A percentile compares a stretch with the other conserved stretches of the same genome.
Conservation (phyloP, 2,797 vertebrate genomes). For the Poliocrania exsul region DNA sequence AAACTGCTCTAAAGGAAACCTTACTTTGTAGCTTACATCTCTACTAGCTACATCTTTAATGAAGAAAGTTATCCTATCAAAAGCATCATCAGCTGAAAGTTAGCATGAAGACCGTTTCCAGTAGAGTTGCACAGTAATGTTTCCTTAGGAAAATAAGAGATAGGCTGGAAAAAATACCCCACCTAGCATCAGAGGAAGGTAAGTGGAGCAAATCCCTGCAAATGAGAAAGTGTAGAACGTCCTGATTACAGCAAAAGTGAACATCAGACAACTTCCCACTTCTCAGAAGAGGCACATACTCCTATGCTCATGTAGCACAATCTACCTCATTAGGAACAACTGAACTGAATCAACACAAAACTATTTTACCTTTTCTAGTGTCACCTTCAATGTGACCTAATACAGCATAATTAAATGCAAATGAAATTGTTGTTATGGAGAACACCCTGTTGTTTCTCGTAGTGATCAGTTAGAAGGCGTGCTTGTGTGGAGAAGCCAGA, state of each 20-base stretch:
- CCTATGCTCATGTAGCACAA: not conserved
- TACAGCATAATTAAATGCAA: not conserved
- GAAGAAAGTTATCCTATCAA: not conserved
- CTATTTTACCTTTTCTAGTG: not conserved
- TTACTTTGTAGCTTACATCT: not conserved
- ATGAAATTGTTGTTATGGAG: not conserved
- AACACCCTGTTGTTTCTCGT: not conserved
- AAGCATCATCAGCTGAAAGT: not conserved
- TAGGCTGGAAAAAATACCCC: not conserved
- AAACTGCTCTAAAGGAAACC: not conserved
- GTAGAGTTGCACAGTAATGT: not conserved
- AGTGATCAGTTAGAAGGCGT: not conserved
- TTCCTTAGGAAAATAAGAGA: not conserved
- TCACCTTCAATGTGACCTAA: not conserved
- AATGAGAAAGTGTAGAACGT: not conserved
- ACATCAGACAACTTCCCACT: not conserved
- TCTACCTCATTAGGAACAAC: not conserved
- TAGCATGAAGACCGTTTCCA: not conserved
- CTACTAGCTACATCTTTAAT: not conserved
- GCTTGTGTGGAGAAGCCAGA: not conserved
- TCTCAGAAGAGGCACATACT: rapidly evolving
- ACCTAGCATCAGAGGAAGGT: not conserved
- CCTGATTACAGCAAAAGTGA: not conserved
- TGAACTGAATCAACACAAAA: not conserved
- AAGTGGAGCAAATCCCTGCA: not conserved